Base-by-base conservation (phyloP, 37 sponge, comb jelly and placozoan species). In the Dysidea cf. avara region DNA sequence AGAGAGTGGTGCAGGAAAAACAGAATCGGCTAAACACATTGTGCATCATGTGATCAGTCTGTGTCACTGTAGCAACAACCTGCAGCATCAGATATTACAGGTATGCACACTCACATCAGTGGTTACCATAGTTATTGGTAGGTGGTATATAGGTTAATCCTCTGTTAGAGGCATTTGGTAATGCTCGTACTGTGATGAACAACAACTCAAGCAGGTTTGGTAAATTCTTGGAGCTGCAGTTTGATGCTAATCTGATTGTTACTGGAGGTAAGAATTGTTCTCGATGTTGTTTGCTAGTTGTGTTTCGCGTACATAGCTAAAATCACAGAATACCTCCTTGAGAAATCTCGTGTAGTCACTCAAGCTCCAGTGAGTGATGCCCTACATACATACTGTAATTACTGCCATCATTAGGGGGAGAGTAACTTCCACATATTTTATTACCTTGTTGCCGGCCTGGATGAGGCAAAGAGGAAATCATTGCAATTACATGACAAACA, bases 361-460 rank as follows among this genome's bases (percentile, higher is more conserved):
- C 89, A 88, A 53, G 66, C 79, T 24, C 59, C 74, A 80, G 64
- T 71, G 12, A 46, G n/a, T n/a, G n/a, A n/a, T n/a, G n/a, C n/a
- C n/a, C n/a, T n/a, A n/a, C n/a, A n/a, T n/a, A n/a, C n/a, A n/a
- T n/a, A n/a, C n/a, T n/a, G 46, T 53, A 20, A 5, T 18, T 53
- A n/a, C 53, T 24, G 13, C 26, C 49, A 22, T 25, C 31, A 63
- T 26, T 63, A 75, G 22, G 63, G 76, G 54, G 94, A 93, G 81
- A 84, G 74, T 55, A 93, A 88, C 58, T 93, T 93, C 54, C 94
- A 93, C 68, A 88, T 93, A 53, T 85, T 93, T 59, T 93, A 93
- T 49, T 93, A 93, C 56, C 65, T 93, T 32, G 26, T 88, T 56
- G 82, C 85, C 17, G 85, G 89, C 34, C 76, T 93, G 39, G 22